phyloP scores from a whole-genome alignment of 2,797 vertebrate species.

The Sardinella longiceps region DNA sequence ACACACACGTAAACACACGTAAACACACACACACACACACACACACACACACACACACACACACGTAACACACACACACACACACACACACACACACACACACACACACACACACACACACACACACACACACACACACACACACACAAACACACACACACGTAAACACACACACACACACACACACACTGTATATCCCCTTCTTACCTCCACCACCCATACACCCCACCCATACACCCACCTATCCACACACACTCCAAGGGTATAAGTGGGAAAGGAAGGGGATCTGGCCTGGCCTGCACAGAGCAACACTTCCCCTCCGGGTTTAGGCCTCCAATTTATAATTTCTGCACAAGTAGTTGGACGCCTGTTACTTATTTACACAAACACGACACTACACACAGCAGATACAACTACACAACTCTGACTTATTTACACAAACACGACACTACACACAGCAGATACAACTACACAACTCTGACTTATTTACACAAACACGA shows the following conservation, averaged over 20 bases:
- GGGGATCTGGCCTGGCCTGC: no score
- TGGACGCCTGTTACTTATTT: neutral
- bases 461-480: no score
- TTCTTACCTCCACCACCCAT: no score
- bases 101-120: neutral
- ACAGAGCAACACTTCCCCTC: neutral
- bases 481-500: no score
- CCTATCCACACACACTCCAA: no score
- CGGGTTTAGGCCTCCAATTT: neutral
- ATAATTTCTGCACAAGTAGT: neutral
- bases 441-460: no score
- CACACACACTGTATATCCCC: no score
- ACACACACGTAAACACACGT: no score
- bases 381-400: neutral
- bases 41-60: neutral
- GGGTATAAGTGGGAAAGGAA: neutral
- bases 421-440: no score
- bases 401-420: neutral
- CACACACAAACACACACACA: neutral
- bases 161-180: no score
- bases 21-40: no score
- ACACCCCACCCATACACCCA: neutral
- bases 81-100: neutral
- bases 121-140: neutral
- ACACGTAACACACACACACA: no score